These are phyloP conservation scores for Batillaria attramentaria DNA, from an alignment of 1,140 invertebrate species.

Conservation along the genomic window DNA sequence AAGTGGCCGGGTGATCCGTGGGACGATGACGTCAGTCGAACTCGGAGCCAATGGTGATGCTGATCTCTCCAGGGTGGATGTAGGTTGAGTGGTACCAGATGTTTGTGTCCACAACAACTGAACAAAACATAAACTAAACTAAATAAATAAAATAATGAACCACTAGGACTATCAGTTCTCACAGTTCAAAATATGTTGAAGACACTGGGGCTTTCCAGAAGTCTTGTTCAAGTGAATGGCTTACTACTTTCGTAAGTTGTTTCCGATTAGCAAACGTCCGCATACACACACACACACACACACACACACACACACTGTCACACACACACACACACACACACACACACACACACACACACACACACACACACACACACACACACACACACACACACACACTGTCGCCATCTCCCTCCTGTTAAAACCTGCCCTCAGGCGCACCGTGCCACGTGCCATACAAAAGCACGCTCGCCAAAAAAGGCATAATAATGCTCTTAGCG, in stretches of 20 bases:
- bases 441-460: no score
- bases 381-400: neutral
- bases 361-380: neutral
- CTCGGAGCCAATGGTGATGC: slow-evolving; percentile 64
- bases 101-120: slow-evolving; percentile 65
- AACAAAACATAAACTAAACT: slow-evolving; percentile 34
- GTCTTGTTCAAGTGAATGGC: no score
- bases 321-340: neutral
- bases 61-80: slow-evolving; percentile 62
- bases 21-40: slow-evolving; percentile 49
- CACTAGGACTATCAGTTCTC: neutral
- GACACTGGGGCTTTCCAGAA: neutral
- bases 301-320: neutral
- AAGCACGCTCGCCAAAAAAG: no score
- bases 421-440: no score
- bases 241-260: no score
- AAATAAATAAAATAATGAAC: neutral
- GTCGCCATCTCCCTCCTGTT: no score
- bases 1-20: neutral
- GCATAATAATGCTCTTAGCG: no score
- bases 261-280: neutral
- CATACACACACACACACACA: neutral
- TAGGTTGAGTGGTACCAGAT: slow-evolving; percentile 63
- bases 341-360: neutral
- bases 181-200: neutral